These are phyloP conservation scores for Cephus nigrinus DNA, from an alignment of 2,888 invertebrate species.

Conservation along the genomic window DNA sequence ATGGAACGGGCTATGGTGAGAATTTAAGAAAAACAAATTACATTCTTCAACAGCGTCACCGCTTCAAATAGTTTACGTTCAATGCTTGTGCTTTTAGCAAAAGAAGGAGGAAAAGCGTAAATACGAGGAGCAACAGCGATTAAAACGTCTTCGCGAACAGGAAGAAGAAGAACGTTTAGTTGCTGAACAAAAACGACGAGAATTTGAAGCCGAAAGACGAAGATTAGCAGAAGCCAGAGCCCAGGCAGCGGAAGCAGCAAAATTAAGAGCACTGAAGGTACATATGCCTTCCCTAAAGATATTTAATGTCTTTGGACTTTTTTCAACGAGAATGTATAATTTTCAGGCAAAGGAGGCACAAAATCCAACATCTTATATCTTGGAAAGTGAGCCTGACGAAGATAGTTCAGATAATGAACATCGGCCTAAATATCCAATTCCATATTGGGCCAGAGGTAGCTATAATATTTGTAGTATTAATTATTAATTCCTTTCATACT, in stretches of 20 bases:
- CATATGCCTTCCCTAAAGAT: not conserved
- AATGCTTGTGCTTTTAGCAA: slow-evolving; percentile 28
- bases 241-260: slow-evolving; percentile 48
- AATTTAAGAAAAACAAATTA: not conserved
- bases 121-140: slow-evolving; percentile 51
- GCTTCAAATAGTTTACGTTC: not conserved
- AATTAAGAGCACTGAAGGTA: slow-evolving; percentile 24
- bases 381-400: slow-evolving; percentile 62
- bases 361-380: slow-evolving; percentile 46
- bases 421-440: slow-evolving; percentile 57
- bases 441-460: slow-evolving; percentile 57
- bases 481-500: slow-evolving; percentile 9
- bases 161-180: slow-evolving; percentile 57
- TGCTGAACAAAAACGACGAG: slow-evolving; percentile 58
- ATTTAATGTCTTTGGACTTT: not conserved
- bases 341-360: slow-evolving; percentile 37
- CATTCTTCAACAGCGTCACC: not conserved
- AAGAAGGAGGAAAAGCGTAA: slow-evolving; percentile 59
- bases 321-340: not conserved
- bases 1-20: slow-evolving; percentile 52
- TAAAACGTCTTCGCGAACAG: slow-evolving; percentile 54
- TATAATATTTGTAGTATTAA: not conserved
- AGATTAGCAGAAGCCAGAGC: slow-evolving; percentile 49
- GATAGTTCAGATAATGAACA: slow-evolving; percentile 58
- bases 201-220: slow-evolving; percentile 62